Conservation (phyloP, 92 coral and sea anemone genomes). For the Paragorgia papillata region DNA sequence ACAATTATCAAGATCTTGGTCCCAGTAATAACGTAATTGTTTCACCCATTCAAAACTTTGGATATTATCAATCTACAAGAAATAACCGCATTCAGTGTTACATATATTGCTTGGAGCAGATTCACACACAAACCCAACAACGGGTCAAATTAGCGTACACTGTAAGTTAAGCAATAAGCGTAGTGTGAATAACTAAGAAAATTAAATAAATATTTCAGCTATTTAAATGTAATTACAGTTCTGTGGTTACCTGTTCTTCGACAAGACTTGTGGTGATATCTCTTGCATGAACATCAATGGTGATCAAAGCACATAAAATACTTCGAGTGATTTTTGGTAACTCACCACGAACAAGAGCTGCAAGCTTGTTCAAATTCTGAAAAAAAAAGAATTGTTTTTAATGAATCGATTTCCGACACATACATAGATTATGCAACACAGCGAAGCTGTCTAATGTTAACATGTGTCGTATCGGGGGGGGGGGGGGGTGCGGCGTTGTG, state of each 20-base stretch:
- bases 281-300: slow-evolving; percentile 98
- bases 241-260: slow-evolving; percentile 65
- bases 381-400: background rate
- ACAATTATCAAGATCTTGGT: slow-evolving; percentile 97
- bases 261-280: slow-evolving; percentile 95
- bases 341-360: slow-evolving; percentile 97
- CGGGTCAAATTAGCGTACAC: too few species aligned
- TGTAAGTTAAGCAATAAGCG: too few species aligned
- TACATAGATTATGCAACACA: too few species aligned
- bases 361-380: slow-evolving; percentile 91
- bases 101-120: background rate
- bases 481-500: background rate
- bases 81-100: background rate
- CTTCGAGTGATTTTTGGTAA: slow-evolving; percentile 97
- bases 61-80: slow-evolving; percentile 79
- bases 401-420: background rate
- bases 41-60: slow-evolving; percentile 98
- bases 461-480: too few species aligned
- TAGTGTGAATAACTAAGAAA: too few species aligned
- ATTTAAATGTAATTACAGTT: too few species aligned
- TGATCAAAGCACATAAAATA: slow-evolving; percentile 90
- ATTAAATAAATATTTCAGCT: too few species aligned
- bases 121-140: background rate
- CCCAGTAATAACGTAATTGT: slow-evolving; percentile 99
- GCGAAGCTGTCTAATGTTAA: too few species aligned